Conservation (phyloP, 2,797 vertebrate genomes). For the Melanotaenia maccullochi region DNA sequence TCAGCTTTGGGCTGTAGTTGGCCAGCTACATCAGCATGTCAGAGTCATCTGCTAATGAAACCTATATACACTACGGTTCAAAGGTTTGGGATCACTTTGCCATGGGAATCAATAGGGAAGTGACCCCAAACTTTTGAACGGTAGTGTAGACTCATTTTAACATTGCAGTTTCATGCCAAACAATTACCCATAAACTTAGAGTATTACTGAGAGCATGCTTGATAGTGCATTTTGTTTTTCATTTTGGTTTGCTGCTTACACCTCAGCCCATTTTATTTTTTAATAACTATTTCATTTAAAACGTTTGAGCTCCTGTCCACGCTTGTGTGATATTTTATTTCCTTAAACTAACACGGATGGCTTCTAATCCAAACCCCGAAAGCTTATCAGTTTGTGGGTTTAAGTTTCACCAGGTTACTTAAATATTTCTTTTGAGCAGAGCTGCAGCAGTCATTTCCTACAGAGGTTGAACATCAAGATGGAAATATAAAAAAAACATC, state of each 20-base stretch:
- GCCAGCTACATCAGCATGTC: constrained; percentile 2
- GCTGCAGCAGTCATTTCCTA: constrained; percentile 6
- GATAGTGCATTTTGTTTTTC: not conserved
- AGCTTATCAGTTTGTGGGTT: constrained; percentile 6
- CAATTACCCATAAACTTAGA: constrained; percentile 15
- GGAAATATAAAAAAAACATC: not conserved
- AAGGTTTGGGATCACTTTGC: too few species aligned
- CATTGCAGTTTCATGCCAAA: constrained; percentile 20
- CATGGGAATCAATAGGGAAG: too few species aligned
- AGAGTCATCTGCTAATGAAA: constrained; percentile 17
- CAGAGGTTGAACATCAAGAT: not conserved
- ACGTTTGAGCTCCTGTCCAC: not conserved
- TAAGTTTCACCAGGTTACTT: constrained; percentile 1
- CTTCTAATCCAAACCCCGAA: constrained; percentile 9
- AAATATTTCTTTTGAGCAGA: constrained; percentile 36
- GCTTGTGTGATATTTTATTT: constrained; percentile 22
- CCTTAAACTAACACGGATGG: constrained; percentile 28
- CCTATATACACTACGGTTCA: not conserved
- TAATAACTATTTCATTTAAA: constrained; percentile 16
- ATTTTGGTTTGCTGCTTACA: constrained; percentile 14
- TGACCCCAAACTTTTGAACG: too few species aligned
- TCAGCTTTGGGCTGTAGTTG: constrained; percentile 15
- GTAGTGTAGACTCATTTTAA: not conserved
- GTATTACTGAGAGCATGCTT: constrained; percentile 16
- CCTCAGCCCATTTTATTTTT: constrained; percentile 19